Conservation (phyloP, 2,888 invertebrate species). For the Poecilobothrus nobilitatus region DNA sequence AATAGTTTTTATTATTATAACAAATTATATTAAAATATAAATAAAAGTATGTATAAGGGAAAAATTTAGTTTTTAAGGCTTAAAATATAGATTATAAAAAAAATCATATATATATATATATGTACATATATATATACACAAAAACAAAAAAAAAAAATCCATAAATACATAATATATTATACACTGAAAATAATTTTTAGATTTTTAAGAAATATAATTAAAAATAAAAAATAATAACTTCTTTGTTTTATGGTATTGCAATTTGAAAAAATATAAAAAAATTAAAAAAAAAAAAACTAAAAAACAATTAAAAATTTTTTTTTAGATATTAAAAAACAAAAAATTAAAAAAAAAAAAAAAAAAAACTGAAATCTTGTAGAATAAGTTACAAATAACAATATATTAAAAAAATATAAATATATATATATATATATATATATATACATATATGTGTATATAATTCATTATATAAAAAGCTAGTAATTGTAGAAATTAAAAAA, state of each 20-base stretch:
- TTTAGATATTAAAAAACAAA: not conserved
- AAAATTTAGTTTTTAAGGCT: slow-evolving; percentile 1
- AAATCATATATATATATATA: not conserved
- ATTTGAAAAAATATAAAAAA: not conserved
- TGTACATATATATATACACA: not conserved
- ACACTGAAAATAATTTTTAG: not conserved
- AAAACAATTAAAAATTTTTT: not conserved
- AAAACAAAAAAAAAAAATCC: not conserved
- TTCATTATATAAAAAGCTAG: not conserved
- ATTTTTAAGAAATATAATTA: not conserved
- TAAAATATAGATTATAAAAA: not conserved
- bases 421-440: not conserved
- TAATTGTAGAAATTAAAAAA: not conserved
- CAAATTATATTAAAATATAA: not conserved
- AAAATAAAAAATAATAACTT: not conserved
- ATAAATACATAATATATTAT: not conserved
- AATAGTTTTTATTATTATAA: not conserved
- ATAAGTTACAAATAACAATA: too few species aligned
- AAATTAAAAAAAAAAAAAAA: too few species aligned
- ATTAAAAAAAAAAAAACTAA: not conserved
- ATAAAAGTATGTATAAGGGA: not conserved
- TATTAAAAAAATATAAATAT: too few species aligned
- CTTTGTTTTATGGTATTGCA: not conserved
- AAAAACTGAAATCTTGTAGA: too few species aligned
- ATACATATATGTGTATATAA: not conserved